phyloP scores from a whole-genome alignment of 2,113 vertebrate species.

The Actenoides hombroni region DNA sequence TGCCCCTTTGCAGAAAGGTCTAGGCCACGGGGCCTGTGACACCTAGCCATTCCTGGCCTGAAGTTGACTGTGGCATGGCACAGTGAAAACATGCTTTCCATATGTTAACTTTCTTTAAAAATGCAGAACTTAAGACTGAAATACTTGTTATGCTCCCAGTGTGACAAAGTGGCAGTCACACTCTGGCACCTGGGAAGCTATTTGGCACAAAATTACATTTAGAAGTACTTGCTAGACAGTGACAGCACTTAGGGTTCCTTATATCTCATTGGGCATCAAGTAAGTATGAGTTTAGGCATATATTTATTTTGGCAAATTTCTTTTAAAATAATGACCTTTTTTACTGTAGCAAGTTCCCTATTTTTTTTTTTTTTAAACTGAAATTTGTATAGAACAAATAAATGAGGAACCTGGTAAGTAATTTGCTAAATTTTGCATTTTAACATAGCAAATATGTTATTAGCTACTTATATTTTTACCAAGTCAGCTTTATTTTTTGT shows the following conservation, averaged over 20 bases:
- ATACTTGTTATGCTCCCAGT: not conserved
- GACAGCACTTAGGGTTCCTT: not conserved
- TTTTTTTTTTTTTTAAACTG: not conserved
- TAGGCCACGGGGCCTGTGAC: not conserved
- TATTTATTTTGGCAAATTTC: not conserved
- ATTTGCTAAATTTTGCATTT: not conserved
- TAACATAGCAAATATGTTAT: not conserved
- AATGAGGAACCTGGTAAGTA: not conserved
- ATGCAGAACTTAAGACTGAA: not conserved
- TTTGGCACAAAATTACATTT: not conserved
- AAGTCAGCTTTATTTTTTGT: not conserved
- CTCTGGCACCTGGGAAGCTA: not conserved
- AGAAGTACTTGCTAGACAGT: not conserved
- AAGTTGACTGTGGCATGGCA: too few species aligned
- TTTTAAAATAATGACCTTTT: not conserved
- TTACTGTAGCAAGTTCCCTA: rapidly evolving
- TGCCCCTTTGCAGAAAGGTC: too few species aligned
- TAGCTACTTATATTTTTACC: not conserved
- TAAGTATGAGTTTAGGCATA: not conserved
- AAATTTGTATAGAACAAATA: not conserved
- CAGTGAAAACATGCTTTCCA: not conserved
- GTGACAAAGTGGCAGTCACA: not conserved
- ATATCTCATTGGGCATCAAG: rapidly evolving
- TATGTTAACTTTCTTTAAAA: not conserved
- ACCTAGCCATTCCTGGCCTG: too few species aligned